These are phyloP conservation scores for Aphelocoma coerulescens DNA, from an alignment of 2,113 vertebrate genomes.

Conservation along the genomic window DNA sequence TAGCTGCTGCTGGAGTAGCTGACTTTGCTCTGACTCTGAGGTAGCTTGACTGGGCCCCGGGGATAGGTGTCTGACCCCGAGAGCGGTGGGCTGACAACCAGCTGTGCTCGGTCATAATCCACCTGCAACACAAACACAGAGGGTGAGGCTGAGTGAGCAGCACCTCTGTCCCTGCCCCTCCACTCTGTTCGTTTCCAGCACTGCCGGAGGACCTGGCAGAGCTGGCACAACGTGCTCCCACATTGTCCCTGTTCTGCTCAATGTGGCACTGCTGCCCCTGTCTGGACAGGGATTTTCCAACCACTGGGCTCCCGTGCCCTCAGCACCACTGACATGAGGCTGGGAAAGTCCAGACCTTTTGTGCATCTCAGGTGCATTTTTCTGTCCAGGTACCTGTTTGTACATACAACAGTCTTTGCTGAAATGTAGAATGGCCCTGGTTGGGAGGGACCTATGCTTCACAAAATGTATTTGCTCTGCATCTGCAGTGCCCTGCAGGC, in stretches of 20 bases:
- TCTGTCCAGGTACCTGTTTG: neutral
- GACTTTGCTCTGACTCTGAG: constrained; percentile 90
- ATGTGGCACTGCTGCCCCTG: neutral
- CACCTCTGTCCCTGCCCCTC: neutral
- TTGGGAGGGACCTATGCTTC: neutral
- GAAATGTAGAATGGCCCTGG: neutral
- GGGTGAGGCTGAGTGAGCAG: neutral
- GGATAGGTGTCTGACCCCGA: constrained; percentile 89
- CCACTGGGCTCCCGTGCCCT: neutral
- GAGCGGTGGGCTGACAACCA: constrained; percentile 85
- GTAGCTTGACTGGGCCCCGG: constrained; percentile 90
- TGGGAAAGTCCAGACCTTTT: neutral
- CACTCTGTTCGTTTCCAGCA: accelerated
- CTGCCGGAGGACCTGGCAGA: accelerated
- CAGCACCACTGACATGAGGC: neutral
- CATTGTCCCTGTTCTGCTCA: accelerated
- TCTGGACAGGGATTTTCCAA: neutral
- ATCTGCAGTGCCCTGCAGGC: neutral
- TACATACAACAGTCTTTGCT: neutral
- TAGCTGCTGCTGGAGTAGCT: constrained; percentile 84
- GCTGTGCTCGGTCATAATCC: constrained; percentile 88
- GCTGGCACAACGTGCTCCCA: accelerated
- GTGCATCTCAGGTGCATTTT: neutral
- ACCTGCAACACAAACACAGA: constrained; percentile 67
- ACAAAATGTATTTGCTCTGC: neutral